Conservation (phyloP, 2,113 vertebrate species). For the Mellivora capensis region DNA sequence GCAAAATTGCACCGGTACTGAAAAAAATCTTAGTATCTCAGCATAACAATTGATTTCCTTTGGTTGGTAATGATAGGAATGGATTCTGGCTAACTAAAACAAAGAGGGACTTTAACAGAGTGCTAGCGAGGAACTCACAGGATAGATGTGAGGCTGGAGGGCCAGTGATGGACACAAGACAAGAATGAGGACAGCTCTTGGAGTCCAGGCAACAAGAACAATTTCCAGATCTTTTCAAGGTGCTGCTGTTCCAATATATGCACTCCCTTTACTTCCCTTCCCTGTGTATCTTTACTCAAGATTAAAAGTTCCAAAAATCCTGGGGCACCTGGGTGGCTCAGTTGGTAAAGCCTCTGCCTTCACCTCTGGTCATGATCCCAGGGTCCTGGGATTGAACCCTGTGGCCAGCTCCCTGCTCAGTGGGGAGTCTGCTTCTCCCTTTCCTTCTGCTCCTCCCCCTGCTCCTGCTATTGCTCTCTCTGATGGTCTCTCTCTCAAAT, state of each 20-base stretch:
- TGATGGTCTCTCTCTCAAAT: neutral
- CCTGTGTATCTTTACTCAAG: neutral
- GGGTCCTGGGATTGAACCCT: neutral
- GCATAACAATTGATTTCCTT: neutral
- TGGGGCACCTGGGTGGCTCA: neutral
- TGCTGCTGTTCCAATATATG: neutral
- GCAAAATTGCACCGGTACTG: conserved; percentile 21
- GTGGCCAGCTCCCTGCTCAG: neutral
- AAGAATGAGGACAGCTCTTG: neutral
- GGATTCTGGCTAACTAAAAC: conserved; percentile 9
- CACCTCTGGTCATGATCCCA: neutral
- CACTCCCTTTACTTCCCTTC: neutral
- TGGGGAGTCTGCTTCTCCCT: neutral
- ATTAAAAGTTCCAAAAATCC: neutral
- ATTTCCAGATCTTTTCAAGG: neutral
- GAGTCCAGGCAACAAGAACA: neutral
- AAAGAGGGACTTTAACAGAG: neutral
- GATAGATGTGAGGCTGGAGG: neutral
- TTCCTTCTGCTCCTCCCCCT: neutral
- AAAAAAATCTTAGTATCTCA: conserved; percentile 3
- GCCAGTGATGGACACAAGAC: neutral
- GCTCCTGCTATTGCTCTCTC: neutral
- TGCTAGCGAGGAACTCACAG: neutral
- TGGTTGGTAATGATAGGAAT: neutral
- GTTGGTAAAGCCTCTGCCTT: neutral